Evolutionary conservation across 2,888 invertebrate genomes (phyloP).

Genomic region (Standfussiana lucernea): DNA sequence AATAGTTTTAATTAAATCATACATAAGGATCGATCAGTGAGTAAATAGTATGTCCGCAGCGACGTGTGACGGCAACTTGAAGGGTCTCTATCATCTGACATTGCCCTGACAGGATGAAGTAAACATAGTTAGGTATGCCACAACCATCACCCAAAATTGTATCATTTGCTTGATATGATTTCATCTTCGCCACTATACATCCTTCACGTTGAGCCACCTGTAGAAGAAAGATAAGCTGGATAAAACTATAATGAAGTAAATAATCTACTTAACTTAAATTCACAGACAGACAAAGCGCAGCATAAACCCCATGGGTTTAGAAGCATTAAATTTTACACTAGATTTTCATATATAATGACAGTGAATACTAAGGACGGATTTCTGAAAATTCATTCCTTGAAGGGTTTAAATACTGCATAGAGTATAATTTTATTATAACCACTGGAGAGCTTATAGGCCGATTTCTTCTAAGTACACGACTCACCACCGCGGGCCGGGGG

Average conservation of each 20-base stretch:
- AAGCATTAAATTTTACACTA: not conserved
- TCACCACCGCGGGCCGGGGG: too few species aligned
- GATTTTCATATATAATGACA: not conserved
- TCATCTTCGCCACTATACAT: slow-evolving; percentile 92
- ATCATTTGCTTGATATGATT: slow-evolving; percentile 89
- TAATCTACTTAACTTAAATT: not conserved
- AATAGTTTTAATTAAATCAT: slow-evolving; percentile 55
- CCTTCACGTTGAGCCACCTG: slow-evolving; percentile 91
- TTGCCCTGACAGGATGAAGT: slow-evolving; percentile 91
- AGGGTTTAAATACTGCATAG: not conserved
- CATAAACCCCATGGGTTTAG: not conserved
- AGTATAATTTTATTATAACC: too few species aligned
- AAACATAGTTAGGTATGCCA: slow-evolving; percentile 87
- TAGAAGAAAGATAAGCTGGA: slow-evolving; percentile 14
- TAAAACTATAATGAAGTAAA: not conserved
- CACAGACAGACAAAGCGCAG: not conserved
- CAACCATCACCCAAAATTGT: slow-evolving; percentile 89
- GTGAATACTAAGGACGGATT: not conserved
- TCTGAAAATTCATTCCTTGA: not conserved
- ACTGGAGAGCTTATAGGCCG: too few species aligned
- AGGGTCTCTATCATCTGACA: slow-evolving; percentile 92
- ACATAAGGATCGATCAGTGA: slow-evolving; percentile 87
- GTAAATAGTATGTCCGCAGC: slow-evolving; percentile 81
- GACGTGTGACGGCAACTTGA: slow-evolving; percentile 78
- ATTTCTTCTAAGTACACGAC: too few species aligned